Evolutionary conservation across 2,113 vertebrate genomes (phyloP).

Genomic region (Thermophis baileyi): DNA sequence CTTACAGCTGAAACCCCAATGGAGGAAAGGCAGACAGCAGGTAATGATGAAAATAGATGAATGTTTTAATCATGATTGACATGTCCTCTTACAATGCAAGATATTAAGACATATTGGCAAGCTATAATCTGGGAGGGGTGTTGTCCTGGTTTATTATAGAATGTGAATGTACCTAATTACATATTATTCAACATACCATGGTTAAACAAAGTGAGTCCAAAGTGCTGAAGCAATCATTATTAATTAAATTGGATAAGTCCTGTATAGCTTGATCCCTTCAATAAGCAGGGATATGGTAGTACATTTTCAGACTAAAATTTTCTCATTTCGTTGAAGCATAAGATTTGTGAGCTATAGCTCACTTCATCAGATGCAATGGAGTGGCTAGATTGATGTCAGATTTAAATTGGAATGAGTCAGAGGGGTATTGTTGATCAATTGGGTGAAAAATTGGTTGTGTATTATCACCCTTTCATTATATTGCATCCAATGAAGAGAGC

Average conservation of each 20-base stretch:
- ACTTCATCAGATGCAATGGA: not conserved
- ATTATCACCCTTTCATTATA: not conserved
- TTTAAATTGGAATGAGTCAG: not conserved
- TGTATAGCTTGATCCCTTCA: not conserved
- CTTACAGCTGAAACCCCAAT: not conserved
- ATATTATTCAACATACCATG: not conserved
- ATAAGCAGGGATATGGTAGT: not conserved
- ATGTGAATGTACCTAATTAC: not conserved
- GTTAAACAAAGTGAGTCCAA: not conserved
- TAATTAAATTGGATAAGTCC: not conserved
- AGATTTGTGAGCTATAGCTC: not conserved
- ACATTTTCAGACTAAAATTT: not conserved
- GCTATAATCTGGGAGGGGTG: not conserved
- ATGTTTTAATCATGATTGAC: not conserved
- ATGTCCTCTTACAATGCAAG: not conserved
- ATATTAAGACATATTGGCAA: not conserved
- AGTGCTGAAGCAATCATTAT: not conserved
- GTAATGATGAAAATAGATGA: not conserved
- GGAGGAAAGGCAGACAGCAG: not conserved
- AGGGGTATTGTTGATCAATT: not conserved
- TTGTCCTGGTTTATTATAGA: not conserved
- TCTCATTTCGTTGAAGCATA: not conserved
- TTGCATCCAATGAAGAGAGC: not conserved
- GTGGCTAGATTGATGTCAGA: not conserved
- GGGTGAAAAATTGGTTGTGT: not conserved